Percentiles rank a stretch among this genome's conserved stretches.
Evolutionary conservation across 2,113 vertebrate genomes (phyloP).

Genomic region (Eidolon helvum): DNA sequence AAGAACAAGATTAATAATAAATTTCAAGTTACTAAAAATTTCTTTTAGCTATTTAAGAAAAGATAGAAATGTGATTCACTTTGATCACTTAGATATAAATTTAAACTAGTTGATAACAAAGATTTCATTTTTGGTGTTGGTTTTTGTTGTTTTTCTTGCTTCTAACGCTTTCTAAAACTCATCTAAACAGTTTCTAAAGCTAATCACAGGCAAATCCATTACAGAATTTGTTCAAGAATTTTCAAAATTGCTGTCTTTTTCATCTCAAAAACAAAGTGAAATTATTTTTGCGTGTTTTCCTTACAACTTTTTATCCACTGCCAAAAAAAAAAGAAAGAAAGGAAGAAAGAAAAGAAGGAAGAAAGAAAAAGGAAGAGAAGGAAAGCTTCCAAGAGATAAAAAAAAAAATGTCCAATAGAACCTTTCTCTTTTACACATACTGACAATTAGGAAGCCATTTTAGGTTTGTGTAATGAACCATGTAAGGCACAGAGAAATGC

Average conservation of each 20-base stretch:
- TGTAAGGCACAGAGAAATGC: neutral
- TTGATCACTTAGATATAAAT: neutral
- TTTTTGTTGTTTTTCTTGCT: neutral
- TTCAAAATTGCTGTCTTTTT: slow-evolving; percentile 13
- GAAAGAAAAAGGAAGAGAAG: too few relatives aligned
- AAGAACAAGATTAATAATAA: slow-evolving; percentile 19
- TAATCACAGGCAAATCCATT: neutral
- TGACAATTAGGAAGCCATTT: neutral
- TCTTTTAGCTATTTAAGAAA: neutral
- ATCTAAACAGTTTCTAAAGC: neutral
- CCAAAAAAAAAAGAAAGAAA: neutral
- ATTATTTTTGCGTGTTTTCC: neutral
- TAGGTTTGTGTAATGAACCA: slow-evolving; percentile 9
- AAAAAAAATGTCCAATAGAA: neutral
- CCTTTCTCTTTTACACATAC: neutral
- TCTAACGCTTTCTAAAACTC: neutral
- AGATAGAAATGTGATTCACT: neutral
- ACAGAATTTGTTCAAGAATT: neutral
- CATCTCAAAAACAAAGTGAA: neutral
- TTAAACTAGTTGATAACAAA: neutral
- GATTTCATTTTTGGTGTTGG: neutral
- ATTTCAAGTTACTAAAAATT: neutral
- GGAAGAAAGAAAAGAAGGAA: neutral
- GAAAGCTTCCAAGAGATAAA: neutral
- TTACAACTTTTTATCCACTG: neutral